Percentiles rank a stretch among this genome's conserved stretches.
Conservation (phyloP, 2,113 vertebrate species). For the Megaceryle maxima region DNA sequence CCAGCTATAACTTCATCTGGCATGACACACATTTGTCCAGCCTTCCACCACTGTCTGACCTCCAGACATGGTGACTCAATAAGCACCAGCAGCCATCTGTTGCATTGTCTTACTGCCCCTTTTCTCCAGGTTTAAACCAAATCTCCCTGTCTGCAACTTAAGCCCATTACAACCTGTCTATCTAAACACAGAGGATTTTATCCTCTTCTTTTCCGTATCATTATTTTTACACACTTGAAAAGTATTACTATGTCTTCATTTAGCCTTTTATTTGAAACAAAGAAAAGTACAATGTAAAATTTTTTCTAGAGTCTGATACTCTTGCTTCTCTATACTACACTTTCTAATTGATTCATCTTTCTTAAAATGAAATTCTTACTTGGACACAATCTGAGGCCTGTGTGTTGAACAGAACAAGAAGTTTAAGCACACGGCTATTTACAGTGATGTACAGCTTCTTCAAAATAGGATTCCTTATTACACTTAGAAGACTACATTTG, state of each 20-base stretch:
- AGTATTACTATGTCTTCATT: neutral
- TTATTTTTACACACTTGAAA: neutral
- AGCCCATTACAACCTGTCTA: neutral
- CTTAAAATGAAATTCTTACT: neutral
- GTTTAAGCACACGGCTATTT: neutral
- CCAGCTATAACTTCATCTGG: neutral
- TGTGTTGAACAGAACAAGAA: neutral
- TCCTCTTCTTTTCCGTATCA: neutral
- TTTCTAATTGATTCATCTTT: rapidly evolving
- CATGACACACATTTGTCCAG: neutral
- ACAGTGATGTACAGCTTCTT: neutral
- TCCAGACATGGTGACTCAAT: neutral
- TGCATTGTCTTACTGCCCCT: neutral
- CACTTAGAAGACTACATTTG: neutral
- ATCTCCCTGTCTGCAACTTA: neutral
- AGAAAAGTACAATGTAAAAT: neutral
- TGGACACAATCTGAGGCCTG: neutral
- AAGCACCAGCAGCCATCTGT: neutral
- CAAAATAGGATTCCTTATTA: neutral
- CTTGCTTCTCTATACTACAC: rapidly evolving
- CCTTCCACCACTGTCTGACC: neutral
- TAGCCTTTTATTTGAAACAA: neutral
- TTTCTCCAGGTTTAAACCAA: neutral
- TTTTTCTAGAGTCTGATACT: neutral
- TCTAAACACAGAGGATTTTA: neutral